Conservation (phyloP, 2,888 invertebrate species). For the Amaurobius ferox region DNA sequence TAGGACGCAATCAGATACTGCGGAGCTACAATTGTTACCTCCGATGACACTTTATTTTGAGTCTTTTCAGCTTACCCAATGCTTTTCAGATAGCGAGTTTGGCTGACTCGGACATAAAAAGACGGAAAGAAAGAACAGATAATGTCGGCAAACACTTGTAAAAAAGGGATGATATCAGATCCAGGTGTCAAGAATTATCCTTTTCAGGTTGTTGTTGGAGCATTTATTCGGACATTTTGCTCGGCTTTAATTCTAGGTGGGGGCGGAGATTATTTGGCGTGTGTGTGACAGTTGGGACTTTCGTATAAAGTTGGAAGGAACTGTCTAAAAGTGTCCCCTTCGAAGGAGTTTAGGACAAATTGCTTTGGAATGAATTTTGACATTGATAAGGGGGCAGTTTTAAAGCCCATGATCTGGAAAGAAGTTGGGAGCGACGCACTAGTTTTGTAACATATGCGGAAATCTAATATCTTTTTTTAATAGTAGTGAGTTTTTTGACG, state of each 20-base stretch:
- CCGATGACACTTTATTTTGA: neutral
- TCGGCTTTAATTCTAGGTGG: neutral
- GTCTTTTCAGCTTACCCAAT: neutral
- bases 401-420: too few species aligned
- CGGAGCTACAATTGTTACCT: too few species aligned
- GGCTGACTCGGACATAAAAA: neutral
- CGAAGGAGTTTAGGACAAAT: neutral
- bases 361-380: neutral
- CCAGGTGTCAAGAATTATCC: constrained; percentile 12
- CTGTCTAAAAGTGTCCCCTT: neutral
- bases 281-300: too few species aligned
- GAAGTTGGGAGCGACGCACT: too few species aligned
- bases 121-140: neutral
- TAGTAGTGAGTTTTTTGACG: too few species aligned
- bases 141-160: neutral
- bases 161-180: neutral
- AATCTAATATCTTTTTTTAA: too few species aligned
- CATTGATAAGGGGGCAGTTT: neutral
- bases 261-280: too few species aligned
- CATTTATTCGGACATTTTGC: neutral
- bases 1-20: too few species aligned
- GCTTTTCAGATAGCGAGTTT: neutral
- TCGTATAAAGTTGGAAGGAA: neutral
- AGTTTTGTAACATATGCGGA: too few species aligned
- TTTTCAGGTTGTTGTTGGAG: neutral